Conservation (phyloP, 2,797 vertebrate species). For the Sphenodon punctatus region DNA sequence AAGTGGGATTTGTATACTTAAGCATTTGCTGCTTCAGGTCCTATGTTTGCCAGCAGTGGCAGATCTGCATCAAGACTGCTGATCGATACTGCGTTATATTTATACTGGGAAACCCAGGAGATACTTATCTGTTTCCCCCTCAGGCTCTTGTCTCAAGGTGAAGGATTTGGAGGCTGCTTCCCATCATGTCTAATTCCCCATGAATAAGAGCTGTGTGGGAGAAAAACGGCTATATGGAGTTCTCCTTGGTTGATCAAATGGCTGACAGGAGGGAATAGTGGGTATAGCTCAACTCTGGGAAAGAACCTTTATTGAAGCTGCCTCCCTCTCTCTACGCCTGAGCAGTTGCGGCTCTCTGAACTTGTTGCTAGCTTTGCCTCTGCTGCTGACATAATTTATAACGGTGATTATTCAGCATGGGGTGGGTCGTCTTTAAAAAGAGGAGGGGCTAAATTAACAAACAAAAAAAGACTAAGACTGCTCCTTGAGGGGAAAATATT, state of each 20-base stretch:
- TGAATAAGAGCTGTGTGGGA: not conserved
- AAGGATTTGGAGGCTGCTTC: not conserved
- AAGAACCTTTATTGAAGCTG: not conserved
- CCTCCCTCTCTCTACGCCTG: not conserved
- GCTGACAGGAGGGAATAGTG: not conserved
- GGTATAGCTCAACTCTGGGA: not conserved
- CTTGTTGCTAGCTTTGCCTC: not conserved
- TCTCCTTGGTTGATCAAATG: not conserved
- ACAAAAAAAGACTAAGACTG: no score
- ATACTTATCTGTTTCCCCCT: not conserved
- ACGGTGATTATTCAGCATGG: not conserved
- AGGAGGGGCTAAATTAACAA: no score
- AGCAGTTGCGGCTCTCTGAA: not conserved
- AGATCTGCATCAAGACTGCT: not conserved
- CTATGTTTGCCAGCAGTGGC: not conserved
- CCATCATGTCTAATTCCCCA: not conserved
- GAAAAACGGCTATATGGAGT: accelerated
- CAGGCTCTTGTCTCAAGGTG: not conserved
- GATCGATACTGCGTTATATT: not conserved
- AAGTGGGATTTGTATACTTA: no score
- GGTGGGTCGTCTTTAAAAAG: no score
- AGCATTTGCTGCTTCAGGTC: not conserved
- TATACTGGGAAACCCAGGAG: not conserved
- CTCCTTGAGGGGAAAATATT: no score
- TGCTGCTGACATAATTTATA: not conserved